Percentiles rank a stretch among this genome's conserved stretches.
Conservation (phyloP, 2,113 vertebrate genomes). For the Connochaetes taurinus region DNA sequence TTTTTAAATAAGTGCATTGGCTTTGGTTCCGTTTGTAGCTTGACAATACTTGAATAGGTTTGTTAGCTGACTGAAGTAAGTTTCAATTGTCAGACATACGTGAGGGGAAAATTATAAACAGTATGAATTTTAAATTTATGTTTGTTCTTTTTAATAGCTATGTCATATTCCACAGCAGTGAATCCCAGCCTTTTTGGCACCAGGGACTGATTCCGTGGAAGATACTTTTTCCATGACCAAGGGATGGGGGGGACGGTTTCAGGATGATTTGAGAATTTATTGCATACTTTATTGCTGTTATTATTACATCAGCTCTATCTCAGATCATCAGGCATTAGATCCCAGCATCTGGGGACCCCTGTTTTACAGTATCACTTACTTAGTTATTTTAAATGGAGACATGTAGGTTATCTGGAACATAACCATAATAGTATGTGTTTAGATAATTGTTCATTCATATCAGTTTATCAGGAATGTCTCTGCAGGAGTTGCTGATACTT, state of each 20-base stretch:
- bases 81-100: not conserved
- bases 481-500: not conserved
- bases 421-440: not conserved
- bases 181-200: not conserved
- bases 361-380: not conserved
- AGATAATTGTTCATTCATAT: not conserved
- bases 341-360: not conserved
- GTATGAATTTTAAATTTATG: not conserved
- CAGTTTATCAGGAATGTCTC: not conserved
- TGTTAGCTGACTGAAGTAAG: not conserved
- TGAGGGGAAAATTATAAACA: not conserved
- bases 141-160: not conserved
- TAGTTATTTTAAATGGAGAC: not conserved
- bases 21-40: conserved; percentile 10
- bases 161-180: not conserved
- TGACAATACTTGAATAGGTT: conserved; percentile 1
- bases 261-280: not conserved
- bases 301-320: not conserved
- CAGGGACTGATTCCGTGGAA: not conserved
- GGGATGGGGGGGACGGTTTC: not conserved
- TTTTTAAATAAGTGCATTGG: not conserved
- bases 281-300: not conserved
- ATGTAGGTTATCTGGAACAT: not conserved
- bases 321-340: not conserved
- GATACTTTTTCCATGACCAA: not conserved